Evolutionary conservation across 1,140 invertebrate species (phyloP).

Genomic region (Aricia agestis): DNA sequence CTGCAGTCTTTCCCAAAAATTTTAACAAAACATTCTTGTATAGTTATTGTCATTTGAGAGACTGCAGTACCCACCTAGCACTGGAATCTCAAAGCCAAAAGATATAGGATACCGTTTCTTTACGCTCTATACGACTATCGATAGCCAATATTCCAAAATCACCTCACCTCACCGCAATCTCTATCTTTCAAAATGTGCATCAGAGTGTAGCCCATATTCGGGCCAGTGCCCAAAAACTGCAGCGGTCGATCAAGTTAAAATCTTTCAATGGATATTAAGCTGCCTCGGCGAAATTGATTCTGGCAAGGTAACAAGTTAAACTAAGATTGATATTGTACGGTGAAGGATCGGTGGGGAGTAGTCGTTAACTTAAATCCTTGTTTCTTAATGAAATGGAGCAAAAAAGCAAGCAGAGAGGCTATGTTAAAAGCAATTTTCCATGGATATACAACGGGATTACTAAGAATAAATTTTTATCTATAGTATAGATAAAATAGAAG

Average conservation of each 20-base stretch:
- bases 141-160: no score
- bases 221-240: neutral
- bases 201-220: neutral
- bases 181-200: neutral
- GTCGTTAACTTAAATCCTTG: neutral
- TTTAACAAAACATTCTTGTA: no score
- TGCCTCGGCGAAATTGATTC: neutral
- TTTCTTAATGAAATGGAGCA: neutral
- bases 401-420: no score
- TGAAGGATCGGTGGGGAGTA: neutral
- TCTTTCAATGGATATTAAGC: neutral
- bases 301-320: neutral
- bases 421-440: neutral
- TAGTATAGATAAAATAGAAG: no score
- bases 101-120: no score
- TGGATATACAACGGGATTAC: neutral
- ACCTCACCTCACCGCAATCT: neutral
- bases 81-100: no score
- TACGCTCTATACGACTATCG: no score
- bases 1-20: no score
- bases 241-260: neutral
- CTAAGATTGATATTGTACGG: neutral
- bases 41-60: no score
- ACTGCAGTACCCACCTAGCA: no score
- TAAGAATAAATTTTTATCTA: no score